Base-by-base conservation (phyloP, 2,797 vertebrate species). In the Muscicapa striata region DNA sequence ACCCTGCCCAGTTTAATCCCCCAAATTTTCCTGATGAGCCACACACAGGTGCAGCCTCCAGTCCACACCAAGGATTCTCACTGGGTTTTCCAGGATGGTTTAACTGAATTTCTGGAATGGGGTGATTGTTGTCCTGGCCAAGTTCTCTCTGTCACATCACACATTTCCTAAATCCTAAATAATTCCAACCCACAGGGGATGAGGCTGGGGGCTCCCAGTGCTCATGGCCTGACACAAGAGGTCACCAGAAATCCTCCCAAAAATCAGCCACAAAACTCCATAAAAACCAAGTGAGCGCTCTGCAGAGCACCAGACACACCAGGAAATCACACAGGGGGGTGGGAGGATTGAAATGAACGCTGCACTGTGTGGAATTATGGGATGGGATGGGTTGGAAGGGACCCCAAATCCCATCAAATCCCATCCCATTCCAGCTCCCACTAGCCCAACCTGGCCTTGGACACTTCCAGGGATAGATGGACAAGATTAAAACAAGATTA, bases 141-240 rank as follows among this genome's bases (percentile, higher is more conserved):
- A 20, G 22, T 2, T 2, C 32, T 13, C 48, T 55, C 30, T 18
- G 7, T 3, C 66, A 19, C 18, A 54, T 5, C 87, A 55, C 64
- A 22, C 57, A 1, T 20, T 48, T 27, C 55, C 41, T 8, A 75
- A 48, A 61, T 3, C 76, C 69, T 6, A 7, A 48, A 75, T 5
- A 4, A 14, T 7, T 4, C 30, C 43, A 45, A 7, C 23, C 22
- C 0, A 0, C 4, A 5, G 3, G 9, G 83, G 83, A 34, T 0
- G 9, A 74, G 34, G 78, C 58, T 5, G n/a, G 78, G 54, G 12
- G 66, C 2, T 79, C 45, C 63, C 30, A 3, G 54, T 5, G 20
- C 24, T 38, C 22, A 30, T 0, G 51, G 75, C 7, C 30, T 22
- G 16, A 58, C 34, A 58, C 17, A 5, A 41, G 52, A 32, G 18